Evolutionary conservation across 2,797 vertebrate genomes (phyloP).

Genomic region (Pangasius mekongensis): DNA sequence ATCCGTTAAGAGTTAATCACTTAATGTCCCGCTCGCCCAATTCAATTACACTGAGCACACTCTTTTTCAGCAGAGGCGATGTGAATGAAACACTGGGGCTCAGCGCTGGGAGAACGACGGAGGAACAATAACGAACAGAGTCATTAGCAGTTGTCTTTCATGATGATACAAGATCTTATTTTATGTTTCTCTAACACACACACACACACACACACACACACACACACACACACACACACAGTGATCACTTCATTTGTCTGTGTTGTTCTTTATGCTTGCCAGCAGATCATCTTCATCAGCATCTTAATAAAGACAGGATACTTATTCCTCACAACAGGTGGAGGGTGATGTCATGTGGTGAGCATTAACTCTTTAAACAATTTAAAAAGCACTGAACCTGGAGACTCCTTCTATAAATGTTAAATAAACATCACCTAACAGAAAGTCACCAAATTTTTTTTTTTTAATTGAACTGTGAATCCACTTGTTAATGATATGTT

Average conservation of each 20-base stretch:
- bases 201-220: conserved; percentile 1
- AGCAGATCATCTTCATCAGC: background rate
- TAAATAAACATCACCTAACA: background rate
- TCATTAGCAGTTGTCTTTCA: background rate
- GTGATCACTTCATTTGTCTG: background rate
- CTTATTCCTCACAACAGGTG: background rate
- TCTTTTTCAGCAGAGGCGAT: background rate
- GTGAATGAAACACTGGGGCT: conserved; percentile 12
- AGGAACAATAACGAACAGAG: conserved; percentile 15
- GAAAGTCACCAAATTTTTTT: background rate
- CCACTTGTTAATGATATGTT: background rate
- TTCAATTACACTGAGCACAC: conserved; percentile 26
- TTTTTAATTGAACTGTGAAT: no score
- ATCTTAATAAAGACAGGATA: background rate
- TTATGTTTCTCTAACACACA: background rate
- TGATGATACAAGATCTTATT: conserved; percentile 9
- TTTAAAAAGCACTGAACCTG: background rate
- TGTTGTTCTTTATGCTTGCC: background rate
- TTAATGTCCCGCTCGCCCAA: conserved; percentile 20
- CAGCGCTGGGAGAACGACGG: background rate
- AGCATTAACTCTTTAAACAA: no score
- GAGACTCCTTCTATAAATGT: background rate
- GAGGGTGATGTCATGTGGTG: background rate
- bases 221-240: background rate
- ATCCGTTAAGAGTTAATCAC: conserved; percentile 35